A percentile compares a stretch with the other conserved stretches of the same genome.
Evolutionary conservation across 2,888 invertebrate genomes (phyloP).

Genomic region (Dastarcus helophoroides): DNA sequence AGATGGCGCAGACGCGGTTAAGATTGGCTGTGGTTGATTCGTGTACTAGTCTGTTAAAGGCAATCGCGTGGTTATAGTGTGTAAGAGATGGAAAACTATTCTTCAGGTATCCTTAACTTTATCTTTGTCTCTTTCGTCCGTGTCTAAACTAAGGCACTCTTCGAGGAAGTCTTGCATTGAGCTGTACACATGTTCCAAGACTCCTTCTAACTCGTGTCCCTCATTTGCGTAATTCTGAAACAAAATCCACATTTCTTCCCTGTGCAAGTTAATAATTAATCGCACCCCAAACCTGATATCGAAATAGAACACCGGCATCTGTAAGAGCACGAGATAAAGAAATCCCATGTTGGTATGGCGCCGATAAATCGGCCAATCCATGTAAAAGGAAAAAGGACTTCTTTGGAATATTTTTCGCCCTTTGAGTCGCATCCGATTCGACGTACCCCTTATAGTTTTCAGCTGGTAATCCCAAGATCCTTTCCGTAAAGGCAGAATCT

Average conservation of each 20-base stretch:
- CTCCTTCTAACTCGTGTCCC: constrained; percentile 71
- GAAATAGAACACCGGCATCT: constrained; percentile 77
- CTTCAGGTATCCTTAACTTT: constrained; percentile 26
- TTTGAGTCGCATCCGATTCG: constrained; percentile 81
- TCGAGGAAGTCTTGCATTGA: constrained; percentile 89
- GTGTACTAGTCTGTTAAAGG: constrained; percentile 7
- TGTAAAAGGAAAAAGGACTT: constrained; percentile 84
- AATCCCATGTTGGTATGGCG: constrained; percentile 88
- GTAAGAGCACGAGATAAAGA: constrained; percentile 80
- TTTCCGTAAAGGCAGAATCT: constrained; percentile 95
- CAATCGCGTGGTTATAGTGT: constrained; percentile 8
- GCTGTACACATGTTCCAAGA: constrained; percentile 81
- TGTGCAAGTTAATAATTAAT: constrained; percentile 1
- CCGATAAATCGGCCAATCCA: constrained; percentile 84
- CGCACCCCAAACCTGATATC: constrained; percentile 71
- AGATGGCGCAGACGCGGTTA: constrained; percentile 1
- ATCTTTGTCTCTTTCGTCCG: constrained; percentile 48
- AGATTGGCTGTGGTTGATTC: constrained; percentile 11
- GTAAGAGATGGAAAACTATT: constrained; percentile 18
- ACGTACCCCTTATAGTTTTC: constrained; percentile 87
- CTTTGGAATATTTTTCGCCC: constrained; percentile 78
- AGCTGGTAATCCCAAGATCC: constrained; percentile 76
- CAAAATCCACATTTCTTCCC: constrained; percentile 3
- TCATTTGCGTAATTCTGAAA: constrained; percentile 86
- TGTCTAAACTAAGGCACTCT: constrained; percentile 81